Base-by-base conservation (phyloP, 2,797 vertebrate species). In the Malacoctenus gilli region DNA sequence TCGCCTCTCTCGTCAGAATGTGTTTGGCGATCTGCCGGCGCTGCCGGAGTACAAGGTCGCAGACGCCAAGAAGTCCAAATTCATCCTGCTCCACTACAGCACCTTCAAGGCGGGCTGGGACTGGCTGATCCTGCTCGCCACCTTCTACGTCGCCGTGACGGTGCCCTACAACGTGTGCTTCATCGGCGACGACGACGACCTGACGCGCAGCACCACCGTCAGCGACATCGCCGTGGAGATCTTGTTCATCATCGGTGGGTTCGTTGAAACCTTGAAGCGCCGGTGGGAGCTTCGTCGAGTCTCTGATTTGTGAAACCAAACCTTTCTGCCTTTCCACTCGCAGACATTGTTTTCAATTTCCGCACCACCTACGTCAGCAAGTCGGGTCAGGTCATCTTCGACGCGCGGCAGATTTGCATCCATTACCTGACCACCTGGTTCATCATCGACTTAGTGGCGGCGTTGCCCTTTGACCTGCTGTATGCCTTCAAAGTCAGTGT, bases 341-440 rank as follows among this genome's bases (percentile, higher is more conserved):
- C 91, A 99, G 96, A 99, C 84, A 99, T 99, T 68, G 91, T 98
- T 89, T 94, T 95, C 87, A 99, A 95, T 89, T 99, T 99, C 69
- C 95, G 96, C 85, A 99, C 97, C 75, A 95, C 94, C 1, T 99
- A 96, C 22, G 97, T 99, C 87, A 99, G 97, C 92, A 96, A 98
- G 80, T 98, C 96, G 32, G 97, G 97, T 46, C 96, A 99, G 87
- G 97, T 99, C 77, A 96, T 99, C 84, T 99, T 98, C 75, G 94
- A 98, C 66, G 95, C 95, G 11, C 93, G 94, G 77, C 95, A 95
- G 72, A 99, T 99, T 89, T 99, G 96, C 83, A 93, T 99, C 87
- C 97, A 99, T 89, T 99, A 99, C 41, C 90, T 98, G 83, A 99
- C 96, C 57, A 98, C 96, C 0, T 99, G 97, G 97, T 98, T 99